phyloP scores from a whole-genome alignment of 2,888 invertebrate species.

The Sinhomidia bicolor region DNA sequence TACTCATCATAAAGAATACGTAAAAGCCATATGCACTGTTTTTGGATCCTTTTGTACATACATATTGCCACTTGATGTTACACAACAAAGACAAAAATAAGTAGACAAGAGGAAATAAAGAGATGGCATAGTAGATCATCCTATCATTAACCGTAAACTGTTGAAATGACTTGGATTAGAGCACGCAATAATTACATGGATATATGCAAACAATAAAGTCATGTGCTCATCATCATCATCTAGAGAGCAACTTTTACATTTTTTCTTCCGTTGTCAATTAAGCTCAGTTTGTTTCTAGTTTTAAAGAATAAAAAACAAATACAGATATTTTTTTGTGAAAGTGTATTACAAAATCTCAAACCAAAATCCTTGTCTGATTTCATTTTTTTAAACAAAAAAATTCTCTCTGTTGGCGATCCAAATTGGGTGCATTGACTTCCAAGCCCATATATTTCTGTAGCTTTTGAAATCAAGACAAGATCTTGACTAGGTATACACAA shows the following conservation, averaged over 20 bases:
- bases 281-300: background rate
- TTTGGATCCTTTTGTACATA: too few relatives aligned
- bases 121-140: background rate
- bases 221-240: background rate
- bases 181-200: background rate
- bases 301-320: background rate
- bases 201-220: background rate
- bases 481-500: too few relatives aligned
- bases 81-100: background rate
- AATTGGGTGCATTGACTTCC: conserved; percentile 11
- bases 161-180: background rate
- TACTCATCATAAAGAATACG: too few relatives aligned
- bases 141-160: conserved; percentile 4
- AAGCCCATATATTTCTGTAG: background rate
- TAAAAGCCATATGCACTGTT: too few relatives aligned
- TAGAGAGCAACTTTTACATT: background rate
- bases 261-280: background rate
- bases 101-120: background rate
- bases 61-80: background rate
- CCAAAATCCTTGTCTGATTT: background rate
- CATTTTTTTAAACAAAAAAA: conserved; percentile 14
- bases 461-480: too few relatives aligned
- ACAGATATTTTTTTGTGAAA: background rate
- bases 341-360: conserved; percentile 7
- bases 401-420: background rate